Base-by-base conservation (phyloP, 2,113 vertebrate species). In the Syngnathus floridae region DNA sequence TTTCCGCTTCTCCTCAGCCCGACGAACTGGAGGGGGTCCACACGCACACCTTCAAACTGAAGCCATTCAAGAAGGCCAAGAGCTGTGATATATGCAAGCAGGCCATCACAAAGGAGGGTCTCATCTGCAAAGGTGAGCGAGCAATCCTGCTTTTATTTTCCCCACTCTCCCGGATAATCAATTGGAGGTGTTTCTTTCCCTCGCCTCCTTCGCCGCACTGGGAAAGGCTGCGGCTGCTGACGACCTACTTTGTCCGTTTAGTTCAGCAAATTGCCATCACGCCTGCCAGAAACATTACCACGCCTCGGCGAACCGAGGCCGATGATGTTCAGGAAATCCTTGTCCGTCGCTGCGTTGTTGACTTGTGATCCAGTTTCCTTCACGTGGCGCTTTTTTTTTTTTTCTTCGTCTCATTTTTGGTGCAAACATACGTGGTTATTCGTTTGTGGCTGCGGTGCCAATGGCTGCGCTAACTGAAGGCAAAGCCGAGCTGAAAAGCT, bases 41-140 rank as follows among this genome's bases (percentile, higher is more conserved):
- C 7, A 90, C 88, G 0, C 96, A 98, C 88, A 81, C 84, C 59
- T 98, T 98, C 89, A 93, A 94, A 88, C 91, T 94, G 87, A 97
- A 95, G 83, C 93, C 91, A 45, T 98, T 98, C 89, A 97, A 95
- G 92, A 97, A 96, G 87, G 93, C 92, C 88, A 95, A 95, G 77
- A 92, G 93, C 2, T 98, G 96, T 0, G 93, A 92, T 9, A 93
- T 96, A 81, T 98, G 96, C 88, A 93, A 95, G 19, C 95, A 97
- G 89, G 93, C 92, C 70, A 94, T 98, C 90, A 94, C 91, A 4
- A 93, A 94, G 71, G 94, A 98, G 78, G 96, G 95, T 55, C 93
- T 94, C 66, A 90, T 93, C 71, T 98, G 96, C 82, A 92, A 93
- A 92, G 95, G 96, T 96, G 78, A 91, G 94, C 57, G n/a, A 19